These are phyloP conservation scores for Coboldia fuscipes DNA, from an alignment of 1,140 invertebrate species.

Conservation along the genomic window DNA sequence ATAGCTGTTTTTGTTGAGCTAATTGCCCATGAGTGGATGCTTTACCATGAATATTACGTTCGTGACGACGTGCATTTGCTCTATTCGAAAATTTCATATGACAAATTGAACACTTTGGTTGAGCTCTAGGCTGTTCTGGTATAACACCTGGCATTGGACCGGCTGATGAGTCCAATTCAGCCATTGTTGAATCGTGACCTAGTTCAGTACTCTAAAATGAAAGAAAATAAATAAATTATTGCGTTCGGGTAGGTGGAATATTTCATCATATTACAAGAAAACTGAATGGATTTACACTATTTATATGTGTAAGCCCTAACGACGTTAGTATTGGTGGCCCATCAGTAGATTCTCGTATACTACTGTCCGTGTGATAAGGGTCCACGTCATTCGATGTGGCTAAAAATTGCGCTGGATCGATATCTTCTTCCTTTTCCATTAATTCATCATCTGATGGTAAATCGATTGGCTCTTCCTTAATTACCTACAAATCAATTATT, in stretches of 20 bases:
- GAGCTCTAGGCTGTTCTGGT: neutral
- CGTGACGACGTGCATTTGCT: constrained; percentile 19
- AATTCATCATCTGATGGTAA: no score
- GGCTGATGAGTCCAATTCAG: neutral
- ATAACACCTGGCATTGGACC: neutral
- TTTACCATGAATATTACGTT: constrained; percentile 16
- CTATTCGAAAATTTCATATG: constrained; percentile 20
- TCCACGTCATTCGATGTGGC: constrained; percentile 10
- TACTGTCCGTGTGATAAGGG: neutral
- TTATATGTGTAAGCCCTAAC: constrained; percentile 4
- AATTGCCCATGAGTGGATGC: neutral
- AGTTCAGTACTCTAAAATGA: neutral
- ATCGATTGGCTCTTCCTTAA: constrained; percentile 17
- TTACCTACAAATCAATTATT: no score
- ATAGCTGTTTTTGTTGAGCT: neutral
- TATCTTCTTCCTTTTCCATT: constrained; percentile 11
- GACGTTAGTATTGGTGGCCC: constrained; percentile 5
- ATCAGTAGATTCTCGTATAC: neutral
- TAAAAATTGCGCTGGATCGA: constrained; percentile 10
- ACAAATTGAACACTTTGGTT: constrained; percentile 10
- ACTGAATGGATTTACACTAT: constrained; percentile 3
- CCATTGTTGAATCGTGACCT: neutral
- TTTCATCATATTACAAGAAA: constrained; percentile 1
- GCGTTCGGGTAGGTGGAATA: neutral
- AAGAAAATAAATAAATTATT: no score